Conservation (phyloP, 2,113 vertebrate species). For the Hippocampus guttulatus region DNA sequence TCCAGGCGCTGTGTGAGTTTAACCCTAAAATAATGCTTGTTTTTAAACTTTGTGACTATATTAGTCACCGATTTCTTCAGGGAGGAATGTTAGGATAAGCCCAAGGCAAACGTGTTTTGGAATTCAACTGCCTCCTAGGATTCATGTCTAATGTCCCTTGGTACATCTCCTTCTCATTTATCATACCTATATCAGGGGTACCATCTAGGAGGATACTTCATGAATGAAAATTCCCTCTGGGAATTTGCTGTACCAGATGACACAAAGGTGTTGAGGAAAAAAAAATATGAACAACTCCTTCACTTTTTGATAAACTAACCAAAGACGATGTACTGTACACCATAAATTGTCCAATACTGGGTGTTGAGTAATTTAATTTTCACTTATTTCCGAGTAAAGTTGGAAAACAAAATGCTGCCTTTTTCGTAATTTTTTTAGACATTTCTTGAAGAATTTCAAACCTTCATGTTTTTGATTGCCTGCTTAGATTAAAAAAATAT, state of each 20-base stretch:
- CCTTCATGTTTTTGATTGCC: neutral
- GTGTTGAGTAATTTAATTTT: neutral
- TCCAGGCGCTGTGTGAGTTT: neutral
- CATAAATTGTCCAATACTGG: neutral
- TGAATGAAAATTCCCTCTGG: constrained; percentile 3
- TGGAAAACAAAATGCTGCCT: too few species aligned
- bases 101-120: neutral
- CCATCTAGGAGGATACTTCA: constrained; percentile 8
- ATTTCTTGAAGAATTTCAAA: neutral
- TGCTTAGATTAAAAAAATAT: too few species aligned
- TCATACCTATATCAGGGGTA: constrained; percentile 50
- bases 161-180: constrained; percentile 45
- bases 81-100: neutral
- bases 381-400: neutral
- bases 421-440: too few species aligned
- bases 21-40: constrained; percentile 1
- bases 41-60: constrained; percentile 2
- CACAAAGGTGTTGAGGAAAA: constrained; percentile 3
- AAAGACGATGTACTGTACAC: neutral
- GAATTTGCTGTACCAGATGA: neutral
- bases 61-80: constrained; percentile 1
- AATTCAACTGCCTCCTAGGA: constrained; percentile 24
- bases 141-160: constrained; percentile 37
- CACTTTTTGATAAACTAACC: constrained; percentile 1
- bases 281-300: constrained; percentile 10